These are phyloP conservation scores for Linurgus olivaceus DNA, from an alignment of 2,797 vertebrate genomes.

Conservation along the genomic window DNA sequence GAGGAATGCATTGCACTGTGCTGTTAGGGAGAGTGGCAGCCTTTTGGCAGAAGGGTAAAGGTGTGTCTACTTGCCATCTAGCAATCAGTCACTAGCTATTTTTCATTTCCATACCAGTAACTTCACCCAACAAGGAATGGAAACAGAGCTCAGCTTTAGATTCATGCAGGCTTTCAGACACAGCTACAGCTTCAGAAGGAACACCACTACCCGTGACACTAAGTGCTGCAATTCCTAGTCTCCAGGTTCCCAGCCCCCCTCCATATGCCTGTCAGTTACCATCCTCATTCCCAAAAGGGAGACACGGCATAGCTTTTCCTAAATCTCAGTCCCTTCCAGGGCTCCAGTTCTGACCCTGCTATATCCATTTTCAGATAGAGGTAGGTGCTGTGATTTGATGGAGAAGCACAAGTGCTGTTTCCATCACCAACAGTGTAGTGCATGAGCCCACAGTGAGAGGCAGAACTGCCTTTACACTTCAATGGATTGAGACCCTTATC, in stretches of 20 bases:
- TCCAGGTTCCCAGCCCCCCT: neutral
- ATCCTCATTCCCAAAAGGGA: neutral
- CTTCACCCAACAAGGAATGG: neutral
- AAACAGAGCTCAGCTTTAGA: neutral
- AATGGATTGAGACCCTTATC: neutral
- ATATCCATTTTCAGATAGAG: neutral
- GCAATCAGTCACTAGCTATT: neutral
- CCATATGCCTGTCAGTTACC: neutral
- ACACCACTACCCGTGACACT: neutral
- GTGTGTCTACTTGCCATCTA: neutral
- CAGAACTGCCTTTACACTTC: neutral
- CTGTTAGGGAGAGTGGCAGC: neutral
- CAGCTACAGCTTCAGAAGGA: neutral
- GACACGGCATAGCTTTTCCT: neutral
- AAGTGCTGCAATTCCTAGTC: neutral
- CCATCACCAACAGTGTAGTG: neutral
- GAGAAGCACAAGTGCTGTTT: neutral
- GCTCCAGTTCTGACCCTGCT: neutral
- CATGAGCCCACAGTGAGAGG: neutral
- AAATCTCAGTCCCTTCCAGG: neutral
- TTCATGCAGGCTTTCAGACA: neutral
- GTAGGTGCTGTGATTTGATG: neutral
- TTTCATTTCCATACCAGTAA: neutral
- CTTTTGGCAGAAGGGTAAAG: neutral
- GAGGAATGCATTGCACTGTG: accelerated